Conservation (phyloP, 2,113 vertebrate species). For the Brienomyrus brachyistius region DNA sequence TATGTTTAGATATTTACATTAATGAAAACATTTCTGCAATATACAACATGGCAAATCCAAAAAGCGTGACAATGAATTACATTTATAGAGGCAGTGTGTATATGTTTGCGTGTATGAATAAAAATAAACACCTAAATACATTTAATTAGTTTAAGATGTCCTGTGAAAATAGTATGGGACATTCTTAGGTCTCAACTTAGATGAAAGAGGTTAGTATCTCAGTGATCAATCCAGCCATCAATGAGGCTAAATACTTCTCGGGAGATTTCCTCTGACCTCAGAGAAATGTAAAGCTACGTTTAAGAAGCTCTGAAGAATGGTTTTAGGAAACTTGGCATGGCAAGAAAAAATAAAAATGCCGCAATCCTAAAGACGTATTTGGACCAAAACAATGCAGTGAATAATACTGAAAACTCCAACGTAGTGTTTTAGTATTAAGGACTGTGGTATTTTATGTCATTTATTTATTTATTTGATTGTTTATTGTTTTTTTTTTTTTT, state of each 20-base stretch:
- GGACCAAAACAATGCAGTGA: not conserved
- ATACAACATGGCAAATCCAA: not conserved
- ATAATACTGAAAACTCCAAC: not conserved
- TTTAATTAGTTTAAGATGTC: not conserved
- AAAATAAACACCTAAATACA: not conserved
- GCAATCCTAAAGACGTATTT: not conserved
- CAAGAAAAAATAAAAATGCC: not conserved
- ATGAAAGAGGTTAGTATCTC: constrained; percentile 36
- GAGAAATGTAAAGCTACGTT: constrained; percentile 30
- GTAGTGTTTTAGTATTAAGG: not conserved
- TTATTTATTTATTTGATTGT: not conserved
- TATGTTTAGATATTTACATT: not conserved
- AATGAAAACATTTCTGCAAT: not conserved
- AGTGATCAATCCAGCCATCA: constrained; percentile 35
- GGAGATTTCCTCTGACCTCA: constrained; percentile 48
- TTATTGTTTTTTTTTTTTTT: not conserved
- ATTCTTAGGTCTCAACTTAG: constrained; percentile 2
- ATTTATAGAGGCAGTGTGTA: not conserved
- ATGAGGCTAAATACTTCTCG: constrained; percentile 38
- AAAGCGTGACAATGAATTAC: not conserved
- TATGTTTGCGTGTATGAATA: not conserved
- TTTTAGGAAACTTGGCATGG: constrained; percentile 1
- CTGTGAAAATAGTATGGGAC: not conserved
- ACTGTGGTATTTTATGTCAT: not conserved
- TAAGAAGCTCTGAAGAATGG: constrained; percentile 13